Evolutionary conservation across 2,888 invertebrate species (phyloP).

Genomic region (Parelbella ahira): DNA sequence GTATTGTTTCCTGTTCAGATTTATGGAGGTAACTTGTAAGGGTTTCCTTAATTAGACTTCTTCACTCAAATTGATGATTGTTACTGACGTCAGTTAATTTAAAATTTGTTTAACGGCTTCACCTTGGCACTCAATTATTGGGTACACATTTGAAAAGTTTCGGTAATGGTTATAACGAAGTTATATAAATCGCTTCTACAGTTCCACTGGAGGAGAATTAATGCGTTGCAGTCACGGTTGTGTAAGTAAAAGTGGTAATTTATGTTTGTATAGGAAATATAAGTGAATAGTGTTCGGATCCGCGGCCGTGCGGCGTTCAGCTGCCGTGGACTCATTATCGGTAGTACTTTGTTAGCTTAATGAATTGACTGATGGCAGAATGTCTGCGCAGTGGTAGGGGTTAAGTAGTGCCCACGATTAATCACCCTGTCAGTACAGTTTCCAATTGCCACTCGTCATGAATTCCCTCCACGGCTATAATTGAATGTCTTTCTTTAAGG

Average conservation of each 20-base stretch:
- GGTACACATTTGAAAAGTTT: conserved; percentile 12
- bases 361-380: conserved; percentile 78
- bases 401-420: conserved; percentile 77
- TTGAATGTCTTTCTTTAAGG: conserved; percentile 31
- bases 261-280: no score
- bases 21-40: conserved; percentile 80
- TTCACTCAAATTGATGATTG: conserved; percentile 77
- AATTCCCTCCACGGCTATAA: conserved; percentile 49
- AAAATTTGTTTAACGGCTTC: conserved; percentile 53
- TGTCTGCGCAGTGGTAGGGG: conserved; percentile 72
- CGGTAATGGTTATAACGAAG: neutral
- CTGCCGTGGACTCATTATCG: conserved; percentile 72
- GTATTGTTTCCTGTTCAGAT: conserved; percentile 75
- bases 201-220: conserved; percentile 2
- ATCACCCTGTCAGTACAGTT: conserved; percentile 76
- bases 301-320: conserved; percentile 47
- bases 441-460: conserved; percentile 74
- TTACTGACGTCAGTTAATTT: conserved; percentile 71
- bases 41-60: conserved; percentile 79
- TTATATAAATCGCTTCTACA: conserved; percentile 8
- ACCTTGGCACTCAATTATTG: conserved; percentile 36
- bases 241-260: neutral
- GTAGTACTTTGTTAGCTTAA: conserved; percentile 77
- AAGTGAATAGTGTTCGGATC: conserved; percentile 30
- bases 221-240: conserved; percentile 7